These are phyloP conservation scores for Kryptopterus vitreolus DNA, from an alignment of 2,797 vertebrate genomes.

Conservation along the genomic window DNA sequence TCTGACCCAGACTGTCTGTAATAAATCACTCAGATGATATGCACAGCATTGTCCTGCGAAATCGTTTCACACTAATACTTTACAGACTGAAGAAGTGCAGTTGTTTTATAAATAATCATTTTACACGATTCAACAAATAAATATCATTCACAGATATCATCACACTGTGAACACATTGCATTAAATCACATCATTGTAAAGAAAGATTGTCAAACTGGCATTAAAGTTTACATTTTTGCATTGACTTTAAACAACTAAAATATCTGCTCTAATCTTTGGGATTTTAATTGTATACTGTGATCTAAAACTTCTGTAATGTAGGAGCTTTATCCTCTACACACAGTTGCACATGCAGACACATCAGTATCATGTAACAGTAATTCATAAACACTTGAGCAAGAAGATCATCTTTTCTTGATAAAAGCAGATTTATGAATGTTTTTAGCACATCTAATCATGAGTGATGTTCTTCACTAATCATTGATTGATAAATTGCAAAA, in stretches of 20 bases:
- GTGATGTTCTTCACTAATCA: background rate
- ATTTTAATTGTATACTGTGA: background rate
- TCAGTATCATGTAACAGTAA: constrained; percentile 12
- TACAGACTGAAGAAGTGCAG: background rate
- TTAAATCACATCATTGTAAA: background rate
- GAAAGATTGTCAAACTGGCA: background rate
- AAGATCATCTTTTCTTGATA: background rate
- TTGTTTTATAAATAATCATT: background rate
- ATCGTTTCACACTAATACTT: background rate
- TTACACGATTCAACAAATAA: background rate
- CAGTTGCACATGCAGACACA: background rate
- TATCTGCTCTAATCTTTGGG: background rate
- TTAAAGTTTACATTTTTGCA: background rate
- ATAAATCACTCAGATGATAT: background rate
- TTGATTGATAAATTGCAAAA: background rate
- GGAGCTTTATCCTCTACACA: background rate
- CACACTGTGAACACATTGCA: too few relatives aligned
- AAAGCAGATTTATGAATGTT: background rate
- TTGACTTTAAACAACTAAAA: too few relatives aligned
- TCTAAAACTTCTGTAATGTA: constrained; percentile 1
- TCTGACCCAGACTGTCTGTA: constrained; percentile 10
- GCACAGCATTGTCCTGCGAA: background rate
- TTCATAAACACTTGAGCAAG: background rate
- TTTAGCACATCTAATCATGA: background rate
- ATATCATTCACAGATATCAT: background rate